phyloP scores from a whole-genome alignment of 1,140 invertebrate genomes.

The Drosophila rufa region DNA sequence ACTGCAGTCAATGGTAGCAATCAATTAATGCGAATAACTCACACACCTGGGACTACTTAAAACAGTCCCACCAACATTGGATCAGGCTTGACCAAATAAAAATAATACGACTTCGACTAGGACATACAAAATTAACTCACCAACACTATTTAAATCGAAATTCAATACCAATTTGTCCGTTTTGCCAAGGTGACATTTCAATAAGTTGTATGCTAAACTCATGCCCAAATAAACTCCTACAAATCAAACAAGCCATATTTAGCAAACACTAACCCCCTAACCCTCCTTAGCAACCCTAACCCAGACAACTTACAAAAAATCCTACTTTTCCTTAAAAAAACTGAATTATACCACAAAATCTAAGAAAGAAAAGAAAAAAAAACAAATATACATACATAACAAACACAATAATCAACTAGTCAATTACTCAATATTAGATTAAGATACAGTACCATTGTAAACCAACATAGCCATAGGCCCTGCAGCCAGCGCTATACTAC shows the following conservation, averaged over 20 bases:
- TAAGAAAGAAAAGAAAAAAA: no score
- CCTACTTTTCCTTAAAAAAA: no score
- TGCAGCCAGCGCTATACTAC: no score
- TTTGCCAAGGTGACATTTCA: background rate
- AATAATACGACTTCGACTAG: background rate
- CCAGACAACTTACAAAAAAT: background rate
- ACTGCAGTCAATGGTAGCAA: no score
- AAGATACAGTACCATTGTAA: no score
- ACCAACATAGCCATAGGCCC: no score
- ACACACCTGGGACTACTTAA: background rate
- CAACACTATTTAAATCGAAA: background rate
- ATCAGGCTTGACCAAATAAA: background rate
- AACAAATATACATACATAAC: background rate
- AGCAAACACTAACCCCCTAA: background rate
- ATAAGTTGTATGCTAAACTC: background rate
- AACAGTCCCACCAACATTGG: slow-evolving; percentile 4
- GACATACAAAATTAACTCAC: background rate
- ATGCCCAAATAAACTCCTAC: background rate
- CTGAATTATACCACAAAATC: no score
- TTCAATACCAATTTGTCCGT: background rate
- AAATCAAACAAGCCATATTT: background rate
- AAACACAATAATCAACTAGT: no score
- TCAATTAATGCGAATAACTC: no score
- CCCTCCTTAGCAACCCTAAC: slow-evolving; percentile 5
- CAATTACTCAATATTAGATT: background rate